Conservation (phyloP, 2,888 invertebrate species). For the Meliscaeva auricollis region DNA sequence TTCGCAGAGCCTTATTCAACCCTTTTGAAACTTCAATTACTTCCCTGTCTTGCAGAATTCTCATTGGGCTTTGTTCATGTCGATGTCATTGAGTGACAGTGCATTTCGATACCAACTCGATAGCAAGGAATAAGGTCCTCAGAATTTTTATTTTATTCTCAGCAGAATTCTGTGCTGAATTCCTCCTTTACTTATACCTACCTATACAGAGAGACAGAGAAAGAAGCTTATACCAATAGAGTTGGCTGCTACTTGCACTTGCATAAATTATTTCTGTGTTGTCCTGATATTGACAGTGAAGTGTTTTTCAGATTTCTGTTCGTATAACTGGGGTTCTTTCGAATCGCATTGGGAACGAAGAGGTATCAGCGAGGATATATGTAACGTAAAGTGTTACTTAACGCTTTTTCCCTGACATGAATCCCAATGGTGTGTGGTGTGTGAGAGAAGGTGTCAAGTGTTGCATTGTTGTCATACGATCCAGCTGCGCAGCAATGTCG, state of each 20-base stretch:
- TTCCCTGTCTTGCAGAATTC: not conserved
- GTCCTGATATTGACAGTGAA: slow-evolving; percentile 69
- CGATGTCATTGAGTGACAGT: slow-evolving; percentile 69
- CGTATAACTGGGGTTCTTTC: not conserved
- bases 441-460: slow-evolving; percentile 49
- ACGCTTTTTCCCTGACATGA: slow-evolving; percentile 37
- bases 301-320: slow-evolving; percentile 41
- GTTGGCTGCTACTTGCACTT: slow-evolving; percentile 50
- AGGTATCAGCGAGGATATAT: not conserved
- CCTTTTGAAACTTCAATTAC: not conserved
- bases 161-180: slow-evolving; percentile 28
- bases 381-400: slow-evolving; percentile 72
- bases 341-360: not conserved
- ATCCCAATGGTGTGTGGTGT: slow-evolving; percentile 27
- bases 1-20: not conserved
- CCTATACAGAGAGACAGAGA: not conserved
- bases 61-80: slow-evolving; percentile 33
- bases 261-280: slow-evolving; percentile 65
- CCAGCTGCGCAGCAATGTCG: not conserved
- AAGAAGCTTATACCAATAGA: not conserved
- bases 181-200: not conserved
- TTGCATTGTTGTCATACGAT: slow-evolving; percentile 44
- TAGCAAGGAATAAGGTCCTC: slow-evolving; percentile 22
- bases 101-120: slow-evolving; percentile 56
- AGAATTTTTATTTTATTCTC: slow-evolving; percentile 35